These are phyloP conservation scores for Noctua pronuba DNA, from an alignment of 2,888 invertebrate species.

Conservation along the genomic window DNA sequence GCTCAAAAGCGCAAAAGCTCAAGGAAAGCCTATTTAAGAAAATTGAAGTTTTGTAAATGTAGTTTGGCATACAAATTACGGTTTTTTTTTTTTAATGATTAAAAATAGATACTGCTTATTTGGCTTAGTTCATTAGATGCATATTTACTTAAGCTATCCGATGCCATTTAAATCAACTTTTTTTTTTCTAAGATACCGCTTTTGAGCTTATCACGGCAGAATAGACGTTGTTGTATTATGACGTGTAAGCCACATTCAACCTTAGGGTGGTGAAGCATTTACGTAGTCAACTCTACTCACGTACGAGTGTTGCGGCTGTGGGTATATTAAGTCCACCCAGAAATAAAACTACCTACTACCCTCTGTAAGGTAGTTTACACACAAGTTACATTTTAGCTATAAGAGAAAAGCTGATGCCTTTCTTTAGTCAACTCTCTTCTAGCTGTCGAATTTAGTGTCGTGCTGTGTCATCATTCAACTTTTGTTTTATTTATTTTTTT, in stretches of 20 bases:
- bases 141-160: too few species aligned
- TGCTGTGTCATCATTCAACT: not conserved
- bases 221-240: not conserved
- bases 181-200: too few species aligned
- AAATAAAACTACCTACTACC: not conserved
- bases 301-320: not conserved
- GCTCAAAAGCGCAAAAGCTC: too few species aligned
- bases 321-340: not conserved
- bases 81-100: too few species aligned
- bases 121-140: too few species aligned
- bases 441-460: not conserved
- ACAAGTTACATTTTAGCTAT: not conserved
- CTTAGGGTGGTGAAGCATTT: not conserved
- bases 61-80: too few species aligned
- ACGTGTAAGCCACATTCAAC: not conserved
- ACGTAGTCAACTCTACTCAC: not conserved
- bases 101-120: too few species aligned
- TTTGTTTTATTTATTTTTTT: not conserved
- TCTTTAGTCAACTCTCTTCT: not conserved
- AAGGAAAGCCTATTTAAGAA: too few species aligned
- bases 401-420: not conserved
- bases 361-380: not conserved
- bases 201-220: too few species aligned
- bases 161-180: too few species aligned
- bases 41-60: too few species aligned